Evolutionary conservation across 2,797 vertebrate species (phyloP), one percentile per base, ranked within the genome.

Genomic region (Cetoscarus ocellatus): DNA sequence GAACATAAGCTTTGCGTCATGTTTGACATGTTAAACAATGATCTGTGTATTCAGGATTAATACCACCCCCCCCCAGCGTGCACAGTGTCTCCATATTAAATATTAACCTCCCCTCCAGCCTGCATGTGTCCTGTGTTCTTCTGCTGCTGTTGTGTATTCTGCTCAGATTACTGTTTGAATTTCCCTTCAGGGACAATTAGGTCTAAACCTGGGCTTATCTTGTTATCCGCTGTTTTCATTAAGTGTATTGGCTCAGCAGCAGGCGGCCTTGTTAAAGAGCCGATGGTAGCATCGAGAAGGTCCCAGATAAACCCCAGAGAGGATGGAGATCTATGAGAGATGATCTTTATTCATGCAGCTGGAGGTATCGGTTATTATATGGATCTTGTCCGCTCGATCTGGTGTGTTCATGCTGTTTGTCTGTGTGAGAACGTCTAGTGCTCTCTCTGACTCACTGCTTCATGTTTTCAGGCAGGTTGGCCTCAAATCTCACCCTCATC

Each of bases 211-310:
- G 75, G 66, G 69, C 61, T 61, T 57, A 70, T 79, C 75, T 72
- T 61, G 78, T 70, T 63, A 67, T 72, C 44, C 55, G 8, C 38
- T 70, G 42, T 76, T 79, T 69, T 72, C 52, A 75, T 78, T 67
- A 70, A 59, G 67, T 40, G 13, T 12, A 0, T 7, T 57, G 75
- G 58, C 65, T 70, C 45, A 11, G 51, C 61, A 63, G 49, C 77
- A 80, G 54, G 77, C 58, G 52, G 75, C 63, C 73, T 45, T 9
- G 64, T 75, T 77, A 27, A 62, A 61, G 64, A 64, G 55, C 6
- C 10, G n/a, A 8, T 3, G 1, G n/a, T 9, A 18, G n/a, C 40
- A 8, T 47, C 17, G 67, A 13, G 68, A 18, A 19, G 43, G 17
- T 42, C 49, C 55, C 50, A 11, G 17, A 39, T 67, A 12, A 58